Conservation (phyloP, 2,888 invertebrate genomes). For the Drosophila recens region DNA sequence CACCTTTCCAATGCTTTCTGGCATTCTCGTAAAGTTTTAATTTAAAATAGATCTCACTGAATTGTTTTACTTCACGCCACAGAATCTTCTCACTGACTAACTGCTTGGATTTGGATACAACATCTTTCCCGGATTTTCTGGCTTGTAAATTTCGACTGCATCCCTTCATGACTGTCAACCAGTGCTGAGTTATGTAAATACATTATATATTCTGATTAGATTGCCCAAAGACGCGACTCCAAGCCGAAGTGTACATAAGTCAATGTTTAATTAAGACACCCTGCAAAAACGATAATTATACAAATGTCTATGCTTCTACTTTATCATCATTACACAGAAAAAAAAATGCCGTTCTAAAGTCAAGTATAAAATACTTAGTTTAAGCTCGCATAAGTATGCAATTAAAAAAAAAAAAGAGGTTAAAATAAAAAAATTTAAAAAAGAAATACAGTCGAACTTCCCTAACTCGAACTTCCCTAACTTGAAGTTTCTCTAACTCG, state of each 20-base stretch:
- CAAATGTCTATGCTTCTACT: not conserved
- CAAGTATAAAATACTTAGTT: too few relatives aligned
- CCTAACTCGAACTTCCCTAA: too few relatives aligned
- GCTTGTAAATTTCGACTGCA: constrained; percentile 30
- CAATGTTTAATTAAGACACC: constrained; percentile 8
- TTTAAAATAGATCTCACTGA: not conserved
- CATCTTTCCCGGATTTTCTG: constrained; percentile 1
- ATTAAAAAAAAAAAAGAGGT: too few relatives aligned
- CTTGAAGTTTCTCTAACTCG: too few relatives aligned
- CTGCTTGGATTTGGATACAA: not conserved
- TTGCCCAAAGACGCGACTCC: constrained; percentile 20
- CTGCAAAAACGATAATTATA: not conserved
- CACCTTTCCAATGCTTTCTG: not conserved
- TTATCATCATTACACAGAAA: not conserved
- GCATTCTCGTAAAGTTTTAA: constrained; percentile 9
- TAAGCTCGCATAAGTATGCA: too few relatives aligned
- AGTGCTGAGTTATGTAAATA: constrained; percentile 29
- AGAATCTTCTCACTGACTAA: constrained; percentile 22
- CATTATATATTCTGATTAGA: constrained; percentile 38
- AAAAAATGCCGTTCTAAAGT: too few relatives aligned
- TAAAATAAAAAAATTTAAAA: too few relatives aligned
- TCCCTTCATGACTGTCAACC: constrained; percentile 4
- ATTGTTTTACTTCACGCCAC: not conserved
- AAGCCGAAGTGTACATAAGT: constrained; percentile 1
- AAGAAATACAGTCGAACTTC: too few relatives aligned